Evolutionary conservation across 2,113 vertebrate genomes (phyloP), one percentile per base, ranked within the genome.

Genomic region (Eulemur macaco): DNA sequence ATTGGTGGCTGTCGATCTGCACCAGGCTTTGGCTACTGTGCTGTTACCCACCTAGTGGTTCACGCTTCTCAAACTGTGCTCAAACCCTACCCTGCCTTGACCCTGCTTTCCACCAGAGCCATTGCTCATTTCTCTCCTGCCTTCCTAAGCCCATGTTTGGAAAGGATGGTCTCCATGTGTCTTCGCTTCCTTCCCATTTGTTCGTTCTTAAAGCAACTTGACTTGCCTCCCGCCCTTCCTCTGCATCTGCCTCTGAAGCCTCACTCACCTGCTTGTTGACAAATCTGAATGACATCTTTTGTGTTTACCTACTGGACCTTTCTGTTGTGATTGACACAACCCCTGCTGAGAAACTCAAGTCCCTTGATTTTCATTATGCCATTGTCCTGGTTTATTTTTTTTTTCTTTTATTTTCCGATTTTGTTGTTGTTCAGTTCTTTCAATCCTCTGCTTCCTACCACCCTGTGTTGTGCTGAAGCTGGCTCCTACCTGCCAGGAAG

Each of bases 1-100:
- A 1, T 0, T n/a, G 47, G 47, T 29, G 37, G n/a, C 21, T 1
- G 0, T 31, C 5, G 7, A 69, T 45, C 31, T 60, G 77, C 50
- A 20, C 25, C 39, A 7, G 27, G 13, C 17, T 84, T 58, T 37
- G n/a, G 50, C 58, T 50, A 42, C n/a, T 29, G 0, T 8, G 1
- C 6, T n/a, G 8, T n/a, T 56, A 34, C 63, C 74, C 29, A 31
- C 12, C 18, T 10, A 63, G 25, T 69, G 66, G n/a, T 6, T 81
- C 66, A 12, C 20, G 10, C 9, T 31, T 96, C 42, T 78, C 60
- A 63, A 39, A 45, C 81, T 17, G 31, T n/a, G n/a, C 12, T 66
- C 39, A 63, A 39, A 20, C 50, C 34, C 45, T 4, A 20, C 56
- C 42, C 39, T 5, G n/a, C 71, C 64, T 93, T 8, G 29, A 42